Conservation (phyloP, 1,140 invertebrate genomes). For the Drosophila triauraria region DNA sequence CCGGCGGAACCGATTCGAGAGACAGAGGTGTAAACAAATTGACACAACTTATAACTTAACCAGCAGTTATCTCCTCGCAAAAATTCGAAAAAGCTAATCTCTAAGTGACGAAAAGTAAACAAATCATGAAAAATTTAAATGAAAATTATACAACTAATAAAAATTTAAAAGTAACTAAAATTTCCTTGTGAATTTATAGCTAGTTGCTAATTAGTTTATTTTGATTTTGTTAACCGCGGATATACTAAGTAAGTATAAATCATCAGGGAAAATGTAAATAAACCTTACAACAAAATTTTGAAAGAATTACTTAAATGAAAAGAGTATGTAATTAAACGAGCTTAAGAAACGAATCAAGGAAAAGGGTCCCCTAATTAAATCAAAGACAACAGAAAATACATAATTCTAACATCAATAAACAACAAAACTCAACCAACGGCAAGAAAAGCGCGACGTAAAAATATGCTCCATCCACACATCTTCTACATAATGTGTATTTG, state of each 20-base stretch:
- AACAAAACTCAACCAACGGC: not conserved
- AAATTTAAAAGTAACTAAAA: conserved; percentile 2
- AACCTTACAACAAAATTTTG: not conserved
- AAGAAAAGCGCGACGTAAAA: not conserved
- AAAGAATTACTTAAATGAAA: not conserved
- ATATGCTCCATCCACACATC: not conserved
- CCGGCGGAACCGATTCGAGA: conserved; percentile 91
- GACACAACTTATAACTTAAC: conserved; percentile 65
- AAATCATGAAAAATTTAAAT: not conserved
- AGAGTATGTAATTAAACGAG: not conserved
- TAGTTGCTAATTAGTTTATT: not conserved
- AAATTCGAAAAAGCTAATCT: conserved; percentile 15
- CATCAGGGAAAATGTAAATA: not conserved
- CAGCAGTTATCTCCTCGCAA: conserved; percentile 35
- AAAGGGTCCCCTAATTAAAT: not conserved
- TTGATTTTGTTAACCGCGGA: conserved; percentile 1
- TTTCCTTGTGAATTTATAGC: not conserved
- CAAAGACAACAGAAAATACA: not conserved
- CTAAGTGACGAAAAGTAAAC: conserved; percentile 7
- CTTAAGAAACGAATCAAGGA: not conserved
- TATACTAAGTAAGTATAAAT: conserved; percentile 10
- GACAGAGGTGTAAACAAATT: conserved; percentile 87
- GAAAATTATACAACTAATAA: conserved; percentile 10
- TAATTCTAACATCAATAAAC: not conserved
- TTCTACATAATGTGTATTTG: not conserved